Evolutionary conservation across 1,140 invertebrate genomes (phyloP), one percentile per base, ranked within the genome.

Genomic region (Triops cancriformis): DNA sequence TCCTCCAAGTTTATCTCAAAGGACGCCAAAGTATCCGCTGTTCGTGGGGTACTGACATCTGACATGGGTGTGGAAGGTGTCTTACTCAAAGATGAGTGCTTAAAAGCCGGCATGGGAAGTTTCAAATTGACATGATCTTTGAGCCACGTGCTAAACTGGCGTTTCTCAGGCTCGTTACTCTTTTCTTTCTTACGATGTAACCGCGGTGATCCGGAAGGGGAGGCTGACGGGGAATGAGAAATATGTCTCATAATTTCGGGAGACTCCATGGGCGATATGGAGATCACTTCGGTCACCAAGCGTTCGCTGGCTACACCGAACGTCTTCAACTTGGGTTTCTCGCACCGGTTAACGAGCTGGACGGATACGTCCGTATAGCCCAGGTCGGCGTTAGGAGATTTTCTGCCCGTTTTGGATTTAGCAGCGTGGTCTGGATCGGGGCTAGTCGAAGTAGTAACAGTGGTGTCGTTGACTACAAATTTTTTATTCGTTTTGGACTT

Each of bases 241-340:
- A 64, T 14, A 26, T 64, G 76, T 2, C 74, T n/a, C 26, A 14
- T 18, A 11, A 77, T 26, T 73, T 79, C 78, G 1, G 78, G 78
- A 2, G 78, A 77, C 6, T 73, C 73, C 11, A 45, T 45, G 0
- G 78, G 78, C 14, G 75, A 72, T 23, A 79, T 76, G 27, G 42
- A 28, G n/a, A 79, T 72, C 28, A 77, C 27, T 72, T 79, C 78
- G 14, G 78, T 79, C 12, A 79, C 74, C 26, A 79, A 42, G 5
- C 78, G 45, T 2, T 76, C 64, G 26, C 43, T 42, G 23, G 78
- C 78, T 23, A 76, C 75, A 18, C 78, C 78, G 73, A 76, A 79
- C 1, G 75, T 76, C 72, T 79, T 79, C 27, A 76, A n/a, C 41
- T 79, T 79, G 10, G 43, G 27, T 76, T 73, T 76, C 28, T 18